Percentiles rank a stretch among this genome's conserved stretches.
phyloP scores from a whole-genome alignment of 64 coral and sea anemone genomes.

The Catalaphyllia jardinei region DNA sequence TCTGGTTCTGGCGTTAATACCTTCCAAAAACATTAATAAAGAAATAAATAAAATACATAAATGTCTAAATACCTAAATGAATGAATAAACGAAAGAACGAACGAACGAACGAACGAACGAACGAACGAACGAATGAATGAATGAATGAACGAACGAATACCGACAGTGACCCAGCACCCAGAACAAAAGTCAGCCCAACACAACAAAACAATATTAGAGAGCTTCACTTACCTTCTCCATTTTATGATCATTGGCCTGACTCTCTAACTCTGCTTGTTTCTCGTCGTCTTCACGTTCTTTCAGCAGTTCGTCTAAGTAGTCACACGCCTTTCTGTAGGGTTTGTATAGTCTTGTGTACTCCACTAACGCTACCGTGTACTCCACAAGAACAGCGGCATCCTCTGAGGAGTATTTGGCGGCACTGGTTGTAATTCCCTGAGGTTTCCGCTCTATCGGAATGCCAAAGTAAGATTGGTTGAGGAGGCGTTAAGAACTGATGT shows the following conservation, averaged over 20 bases:
- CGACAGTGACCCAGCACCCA: too few relatives aligned
- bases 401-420: conserved; percentile 97
- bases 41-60: background rate
- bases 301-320: conserved; percentile 62
- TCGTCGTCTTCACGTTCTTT: conserved; percentile 82
- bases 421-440: conserved; percentile 79
- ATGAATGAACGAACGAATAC: too few relatives aligned
- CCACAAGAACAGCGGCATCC: conserved; percentile 88
- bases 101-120: too few relatives aligned
- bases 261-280: conserved; percentile 34
- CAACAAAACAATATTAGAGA: too few relatives aligned
- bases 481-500: too few relatives aligned
- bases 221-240: conserved; percentile 9
- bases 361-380: conserved; percentile 80
- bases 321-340: conserved; percentile 78
- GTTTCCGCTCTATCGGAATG: conserved; percentile 53
- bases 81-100: background rate
- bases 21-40: conserved; percentile 22
- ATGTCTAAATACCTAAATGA: background rate
- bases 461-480: too few relatives aligned
- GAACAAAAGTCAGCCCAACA: too few relatives aligned
- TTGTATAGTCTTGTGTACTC: conserved; percentile 85
- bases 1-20: conserved; percentile 57
- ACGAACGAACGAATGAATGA: too few relatives aligned
- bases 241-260: background rate